Base-by-base conservation (phyloP, 2,888 invertebrate genomes). In the Eulithis prunata region DNA sequence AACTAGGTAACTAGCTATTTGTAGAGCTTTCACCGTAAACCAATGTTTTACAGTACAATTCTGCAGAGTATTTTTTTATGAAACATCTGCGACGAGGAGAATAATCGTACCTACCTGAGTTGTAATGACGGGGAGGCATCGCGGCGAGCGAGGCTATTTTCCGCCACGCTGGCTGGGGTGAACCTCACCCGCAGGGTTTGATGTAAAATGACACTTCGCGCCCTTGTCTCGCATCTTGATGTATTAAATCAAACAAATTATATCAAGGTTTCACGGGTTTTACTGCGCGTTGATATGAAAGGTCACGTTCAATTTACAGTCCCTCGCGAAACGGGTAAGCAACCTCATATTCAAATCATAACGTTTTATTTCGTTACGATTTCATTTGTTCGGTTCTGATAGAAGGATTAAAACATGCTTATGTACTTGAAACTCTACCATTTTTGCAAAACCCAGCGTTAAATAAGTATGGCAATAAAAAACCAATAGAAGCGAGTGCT, bases 141-240 rank as follows among this genome's bases (percentile, higher is more conserved):
- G 72, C 68, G 74, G 70, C 69, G 74, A 64, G 73, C 71, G 73
- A 83, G 75, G 76, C 79, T 83, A 85, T 85, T 85, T 84, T 84
- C 82, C 83, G 82, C 76, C 76, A 78, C 78, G 78, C 72, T 83
- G 80, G 70, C 71, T 76, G 71, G 62, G 74, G 77, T 69, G 72
- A 72, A 69, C 68, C 69, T 70, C 72, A 75, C 72, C 76, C 75
- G 59, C 62, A 64, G 73, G 72, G 75, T 74, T 77, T 82, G 75
- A 82, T 77, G 77, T 77, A 78, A 79, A 78, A 77, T 79, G 77
- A 79, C 81, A 79, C 78, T 76, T 77, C 71, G 70, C 75, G 71
- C 73, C 69, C 77, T 78, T 75, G 75, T 76, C 69, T 75, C 59
- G 62, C 58, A 61, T 67, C 62, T 62, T 72, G 62, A 71, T 73